Conservation (phyloP, 2,113 vertebrate genomes). For the Solea senegalensis region DNA sequence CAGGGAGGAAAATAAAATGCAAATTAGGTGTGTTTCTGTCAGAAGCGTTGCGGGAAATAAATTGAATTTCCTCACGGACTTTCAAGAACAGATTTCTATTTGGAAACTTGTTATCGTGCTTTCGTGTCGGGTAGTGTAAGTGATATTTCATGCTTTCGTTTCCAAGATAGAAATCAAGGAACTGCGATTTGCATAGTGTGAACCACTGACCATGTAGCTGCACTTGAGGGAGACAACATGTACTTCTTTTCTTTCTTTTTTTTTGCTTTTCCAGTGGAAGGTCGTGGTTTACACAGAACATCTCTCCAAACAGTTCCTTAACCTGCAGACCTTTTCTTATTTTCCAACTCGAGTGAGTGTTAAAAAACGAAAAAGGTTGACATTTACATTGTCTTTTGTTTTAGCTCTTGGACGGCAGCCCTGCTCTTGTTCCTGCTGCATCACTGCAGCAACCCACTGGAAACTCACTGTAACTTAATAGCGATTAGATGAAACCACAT, state of each 20-base stretch:
- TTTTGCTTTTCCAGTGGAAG: slow-evolving; percentile 2
- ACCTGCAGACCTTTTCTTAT: slow-evolving; percentile 38
- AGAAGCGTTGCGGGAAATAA: slow-evolving; percentile 25
- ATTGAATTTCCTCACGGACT: slow-evolving; percentile 37
- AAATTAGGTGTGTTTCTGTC: slow-evolving; percentile 54
- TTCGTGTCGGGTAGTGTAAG: slow-evolving; percentile 22
- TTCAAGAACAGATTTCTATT: slow-evolving; percentile 47
- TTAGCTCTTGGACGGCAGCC: slow-evolving; percentile 34
- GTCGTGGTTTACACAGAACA: slow-evolving; percentile 30
- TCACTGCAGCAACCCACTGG: slow-evolving; percentile 28
- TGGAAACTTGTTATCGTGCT: slow-evolving; percentile 23
- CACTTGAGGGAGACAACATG: not conserved
- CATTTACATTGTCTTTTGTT: slow-evolving; percentile 55
- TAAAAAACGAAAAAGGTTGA: slow-evolving; percentile 43
- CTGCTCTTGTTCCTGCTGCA: slow-evolving; percentile 35
- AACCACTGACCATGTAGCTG: not conserved
- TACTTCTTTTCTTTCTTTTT: not conserved
- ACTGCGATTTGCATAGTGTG: slow-evolving; percentile 29
- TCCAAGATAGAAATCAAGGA: slow-evolving; percentile 36
- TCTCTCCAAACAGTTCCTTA: slow-evolving; percentile 34
- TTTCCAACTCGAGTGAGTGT: slow-evolving; percentile 37
- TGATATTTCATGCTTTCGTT: slow-evolving; percentile 44
- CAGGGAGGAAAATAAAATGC: slow-evolving; percentile 29
- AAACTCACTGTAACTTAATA: slow-evolving; percentile 40
- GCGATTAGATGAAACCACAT: slow-evolving; percentile 26